Evolutionary conservation across 2,888 invertebrate species (phyloP).

Genomic region (Nebria salina): DNA sequence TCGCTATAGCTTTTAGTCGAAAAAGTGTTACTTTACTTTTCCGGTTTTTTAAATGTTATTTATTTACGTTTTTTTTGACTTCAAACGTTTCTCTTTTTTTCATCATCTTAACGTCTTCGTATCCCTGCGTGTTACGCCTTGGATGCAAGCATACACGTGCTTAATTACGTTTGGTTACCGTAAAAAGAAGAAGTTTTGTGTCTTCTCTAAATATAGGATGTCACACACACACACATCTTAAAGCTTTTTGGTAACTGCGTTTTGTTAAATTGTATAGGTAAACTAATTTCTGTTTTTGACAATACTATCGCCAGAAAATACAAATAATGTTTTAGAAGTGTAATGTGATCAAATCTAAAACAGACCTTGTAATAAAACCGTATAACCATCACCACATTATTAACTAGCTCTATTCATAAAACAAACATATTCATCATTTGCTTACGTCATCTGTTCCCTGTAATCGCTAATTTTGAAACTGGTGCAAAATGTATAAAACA

Average conservation of each 20-base stretch:
- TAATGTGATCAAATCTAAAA: too few species aligned
- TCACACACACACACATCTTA: background rate
- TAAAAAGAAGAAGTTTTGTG: background rate
- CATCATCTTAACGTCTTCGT: background rate
- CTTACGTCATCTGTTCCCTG: background rate
- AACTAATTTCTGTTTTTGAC: background rate
- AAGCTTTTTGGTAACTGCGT: background rate
- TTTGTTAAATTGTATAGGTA: background rate
- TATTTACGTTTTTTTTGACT: background rate
- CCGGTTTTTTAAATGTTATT: background rate
- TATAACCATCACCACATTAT: background rate
- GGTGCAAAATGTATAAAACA: background rate
- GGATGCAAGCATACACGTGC: background rate
- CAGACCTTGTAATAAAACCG: background rate
- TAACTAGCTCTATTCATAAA: background rate
- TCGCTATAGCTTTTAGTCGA: background rate
- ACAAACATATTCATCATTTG: background rate
- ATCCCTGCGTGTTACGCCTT: background rate
- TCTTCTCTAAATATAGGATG: background rate
- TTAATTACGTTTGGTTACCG: background rate
- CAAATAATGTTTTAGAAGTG: too few species aligned
- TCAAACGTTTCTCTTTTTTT: background rate
- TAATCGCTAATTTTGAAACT: background rate
- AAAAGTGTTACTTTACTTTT: background rate
- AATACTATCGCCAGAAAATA: background rate